A percentile compares a stretch with the other conserved stretches of the same genome.
Conservation (phyloP, 2,113 vertebrate genomes). For the Chaetura pelagica region DNA sequence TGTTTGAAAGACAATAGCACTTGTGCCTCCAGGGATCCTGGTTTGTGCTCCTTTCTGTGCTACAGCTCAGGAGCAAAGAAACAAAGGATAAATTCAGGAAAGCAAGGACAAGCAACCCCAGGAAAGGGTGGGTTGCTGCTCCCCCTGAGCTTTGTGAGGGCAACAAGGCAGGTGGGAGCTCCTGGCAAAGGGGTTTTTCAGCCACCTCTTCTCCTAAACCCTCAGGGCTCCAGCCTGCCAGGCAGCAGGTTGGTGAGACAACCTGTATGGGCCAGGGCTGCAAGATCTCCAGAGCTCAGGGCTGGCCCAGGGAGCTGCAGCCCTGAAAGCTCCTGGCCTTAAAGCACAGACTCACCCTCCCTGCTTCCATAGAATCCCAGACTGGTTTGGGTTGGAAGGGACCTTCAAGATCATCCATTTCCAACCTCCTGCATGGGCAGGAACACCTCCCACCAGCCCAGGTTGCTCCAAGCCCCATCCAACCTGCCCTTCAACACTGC, state of each 20-base stretch:
- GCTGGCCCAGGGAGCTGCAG: too few relatives aligned
- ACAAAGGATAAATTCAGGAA: background rate
- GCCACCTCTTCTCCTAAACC: background rate
- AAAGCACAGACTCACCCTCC: too few relatives aligned
- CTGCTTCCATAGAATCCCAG: too few relatives aligned
- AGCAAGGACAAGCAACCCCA: background rate
- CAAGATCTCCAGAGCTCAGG: background rate
- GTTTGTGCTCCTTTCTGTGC: background rate
- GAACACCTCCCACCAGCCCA: too few relatives aligned
- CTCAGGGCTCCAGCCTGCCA: background rate
- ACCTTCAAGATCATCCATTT: too few relatives aligned
- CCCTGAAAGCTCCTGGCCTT: too few relatives aligned
- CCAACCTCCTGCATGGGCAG: too few relatives aligned
- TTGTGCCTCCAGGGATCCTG: background rate
- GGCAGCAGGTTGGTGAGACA: accelerated
- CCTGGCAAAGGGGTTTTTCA: background rate
- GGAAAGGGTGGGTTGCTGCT: background rate
- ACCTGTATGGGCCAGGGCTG: too few relatives aligned
- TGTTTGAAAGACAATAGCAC: slow-evolving; percentile 45
- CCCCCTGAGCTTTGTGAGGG: background rate
- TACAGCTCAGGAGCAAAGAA: background rate
- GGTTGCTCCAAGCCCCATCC: too few relatives aligned
- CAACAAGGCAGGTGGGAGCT: background rate
- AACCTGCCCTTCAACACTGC: too few relatives aligned
- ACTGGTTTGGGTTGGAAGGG: too few relatives aligned